phyloP scores from a whole-genome alignment of 2,113 vertebrate species.

The Cercopithecus mona region DNA sequence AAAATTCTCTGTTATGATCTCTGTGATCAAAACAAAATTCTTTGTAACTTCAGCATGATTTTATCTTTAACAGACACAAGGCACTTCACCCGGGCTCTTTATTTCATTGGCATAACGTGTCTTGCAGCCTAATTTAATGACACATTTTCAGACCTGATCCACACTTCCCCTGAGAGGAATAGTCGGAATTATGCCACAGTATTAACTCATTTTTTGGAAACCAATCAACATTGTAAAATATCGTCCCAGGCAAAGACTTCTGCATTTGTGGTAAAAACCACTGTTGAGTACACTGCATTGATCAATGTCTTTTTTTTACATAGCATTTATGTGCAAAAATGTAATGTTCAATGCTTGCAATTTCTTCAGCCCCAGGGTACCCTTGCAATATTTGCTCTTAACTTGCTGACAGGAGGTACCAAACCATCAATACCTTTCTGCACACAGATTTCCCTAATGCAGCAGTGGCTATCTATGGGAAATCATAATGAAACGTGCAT shows the following conservation, averaged over 20 bases:
- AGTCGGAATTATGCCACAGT: background rate
- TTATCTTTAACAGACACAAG: background rate
- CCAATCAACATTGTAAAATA: background rate
- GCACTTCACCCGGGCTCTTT: background rate
- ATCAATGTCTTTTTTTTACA: background rate
- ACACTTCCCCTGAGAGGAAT: background rate
- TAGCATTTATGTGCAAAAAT: background rate
- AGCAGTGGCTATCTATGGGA: background rate
- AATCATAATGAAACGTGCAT: background rate
- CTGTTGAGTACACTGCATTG: background rate
- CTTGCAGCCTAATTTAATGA: background rate
- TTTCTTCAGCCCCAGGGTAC: background rate
- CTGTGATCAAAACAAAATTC: no score
- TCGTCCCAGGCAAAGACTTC: background rate
- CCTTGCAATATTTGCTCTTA: background rate
- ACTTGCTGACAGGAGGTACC: background rate
- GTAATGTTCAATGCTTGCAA: background rate
- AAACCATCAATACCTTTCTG: background rate
- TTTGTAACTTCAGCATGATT: background rate
- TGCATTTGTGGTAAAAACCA: background rate
- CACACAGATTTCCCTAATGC: background rate
- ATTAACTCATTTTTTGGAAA: background rate
- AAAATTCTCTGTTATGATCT: no score
- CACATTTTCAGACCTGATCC: background rate
- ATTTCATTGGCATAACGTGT: background rate